These are phyloP conservation scores for Melanotus villosus DNA, from an alignment of 2,888 invertebrate species.

Conservation along the genomic window DNA sequence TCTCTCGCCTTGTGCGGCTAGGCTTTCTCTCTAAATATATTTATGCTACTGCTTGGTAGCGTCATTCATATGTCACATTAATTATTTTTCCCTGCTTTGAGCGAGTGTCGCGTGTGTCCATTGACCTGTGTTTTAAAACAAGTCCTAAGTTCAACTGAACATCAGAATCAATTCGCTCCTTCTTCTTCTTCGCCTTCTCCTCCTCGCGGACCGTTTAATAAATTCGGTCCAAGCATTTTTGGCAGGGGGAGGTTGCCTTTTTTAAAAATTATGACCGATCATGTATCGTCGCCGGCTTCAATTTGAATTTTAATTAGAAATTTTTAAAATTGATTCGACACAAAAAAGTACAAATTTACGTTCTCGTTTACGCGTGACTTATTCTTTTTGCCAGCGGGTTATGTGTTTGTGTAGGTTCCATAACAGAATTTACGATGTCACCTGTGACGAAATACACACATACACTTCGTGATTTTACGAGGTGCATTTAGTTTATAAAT, in stretches of 20 bases:
- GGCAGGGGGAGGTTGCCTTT: not conserved
- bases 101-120: slow-evolving; percentile 48
- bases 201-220: not conserved
- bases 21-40: slow-evolving; percentile 49
- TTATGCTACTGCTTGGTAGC: slow-evolving; percentile 50
- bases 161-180: slow-evolving; percentile 14
- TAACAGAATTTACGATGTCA: slow-evolving; percentile 24
- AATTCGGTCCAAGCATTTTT: not conserved
- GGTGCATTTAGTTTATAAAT: slow-evolving; percentile 6
- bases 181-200: too few relatives aligned
- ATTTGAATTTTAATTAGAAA: slow-evolving; percentile 33
- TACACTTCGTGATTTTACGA: not conserved
- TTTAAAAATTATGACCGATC: slow-evolving; percentile 30
- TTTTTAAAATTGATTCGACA: slow-evolving; percentile 8
- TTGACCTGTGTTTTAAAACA: slow-evolving; percentile 39
- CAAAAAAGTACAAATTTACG: slow-evolving; percentile 12
- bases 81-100: slow-evolving; percentile 49
- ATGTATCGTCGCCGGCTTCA: slow-evolving; percentile 16
- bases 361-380: slow-evolving; percentile 17
- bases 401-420: slow-evolving; percentile 24
- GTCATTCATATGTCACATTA: slow-evolving; percentile 54
- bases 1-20: slow-evolving; percentile 46
- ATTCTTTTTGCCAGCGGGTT: slow-evolving; percentile 26
- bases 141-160: slow-evolving; percentile 27
- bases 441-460: slow-evolving; percentile 5